Percentiles rank a stretch among this genome's conserved stretches.
Conservation (phyloP, 2,113 vertebrate genomes). For the Mastomys coucha region DNA sequence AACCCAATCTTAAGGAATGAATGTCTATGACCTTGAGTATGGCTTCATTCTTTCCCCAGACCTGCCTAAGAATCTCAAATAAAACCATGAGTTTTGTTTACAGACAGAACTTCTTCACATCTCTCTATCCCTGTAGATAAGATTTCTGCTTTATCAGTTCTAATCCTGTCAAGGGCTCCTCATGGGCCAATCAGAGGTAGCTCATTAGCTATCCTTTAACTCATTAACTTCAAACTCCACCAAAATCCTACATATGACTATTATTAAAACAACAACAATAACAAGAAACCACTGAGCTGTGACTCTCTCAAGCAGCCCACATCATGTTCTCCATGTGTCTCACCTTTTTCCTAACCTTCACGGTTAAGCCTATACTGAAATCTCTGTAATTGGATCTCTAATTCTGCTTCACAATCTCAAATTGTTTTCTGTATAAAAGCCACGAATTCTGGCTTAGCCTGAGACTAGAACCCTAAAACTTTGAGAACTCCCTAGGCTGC, state of each 20-base stretch:
- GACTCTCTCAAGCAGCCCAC: not conserved
- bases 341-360: not conserved
- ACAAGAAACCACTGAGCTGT: not conserved
- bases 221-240: not conserved
- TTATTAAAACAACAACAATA: too few species aligned
- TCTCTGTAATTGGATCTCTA: not conserved
- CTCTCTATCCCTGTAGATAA: not conserved
- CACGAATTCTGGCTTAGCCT: not conserved
- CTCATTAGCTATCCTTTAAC: not conserved
- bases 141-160: not conserved
- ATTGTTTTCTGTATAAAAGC: not conserved
- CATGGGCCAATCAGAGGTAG: not conserved
- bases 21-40: not conserved
- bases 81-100: not conserved
- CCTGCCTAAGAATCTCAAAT: not conserved
- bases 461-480: not conserved
- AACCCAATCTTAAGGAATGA: not conserved
- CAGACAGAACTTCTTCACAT: not conserved
- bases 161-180: not conserved
- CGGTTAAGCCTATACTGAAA: not conserved
- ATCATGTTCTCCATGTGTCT: not conserved
- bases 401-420: not conserved
- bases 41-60: not conserved
- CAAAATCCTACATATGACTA: not conserved
- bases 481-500: not conserved